phyloP scores from a whole-genome alignment of 2,113 vertebrate genomes.

The Picathartes gymnocephalus region DNA sequence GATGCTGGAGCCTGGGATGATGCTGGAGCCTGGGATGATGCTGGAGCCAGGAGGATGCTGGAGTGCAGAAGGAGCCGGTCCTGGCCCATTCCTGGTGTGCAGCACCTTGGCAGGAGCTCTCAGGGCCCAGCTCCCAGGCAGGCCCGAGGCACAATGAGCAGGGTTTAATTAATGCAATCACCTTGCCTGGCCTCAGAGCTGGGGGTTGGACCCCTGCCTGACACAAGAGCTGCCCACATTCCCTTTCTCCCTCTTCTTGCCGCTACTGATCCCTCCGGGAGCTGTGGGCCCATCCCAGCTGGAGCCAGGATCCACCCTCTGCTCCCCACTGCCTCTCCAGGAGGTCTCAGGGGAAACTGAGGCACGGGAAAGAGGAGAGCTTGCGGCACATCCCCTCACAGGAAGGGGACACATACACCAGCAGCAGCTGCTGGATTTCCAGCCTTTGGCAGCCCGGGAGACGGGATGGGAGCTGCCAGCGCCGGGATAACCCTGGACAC shows the following conservation, averaged over 20 bases:
- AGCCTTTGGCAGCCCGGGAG: not conserved
- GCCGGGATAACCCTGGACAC: not conserved
- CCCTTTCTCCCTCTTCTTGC: not conserved
- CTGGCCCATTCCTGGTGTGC: not conserved
- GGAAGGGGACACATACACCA: not conserved
- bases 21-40: not conserved
- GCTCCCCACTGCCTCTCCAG: not conserved
- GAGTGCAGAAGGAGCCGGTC: not conserved
- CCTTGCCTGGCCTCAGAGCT: not conserved
- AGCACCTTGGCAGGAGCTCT: not conserved
- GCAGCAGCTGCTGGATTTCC: not conserved
- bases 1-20: accelerated
- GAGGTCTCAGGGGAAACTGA: not conserved
- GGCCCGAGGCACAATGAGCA: not conserved
- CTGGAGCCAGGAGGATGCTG: not conserved
- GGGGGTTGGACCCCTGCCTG: not conserved
- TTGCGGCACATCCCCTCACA: accelerated
- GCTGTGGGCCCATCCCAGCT: not conserved
- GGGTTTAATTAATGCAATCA: not conserved
- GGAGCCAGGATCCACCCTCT: not conserved
- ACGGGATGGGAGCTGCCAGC: accelerated
- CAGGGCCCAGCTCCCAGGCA: too few relatives aligned
- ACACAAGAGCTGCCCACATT: accelerated
- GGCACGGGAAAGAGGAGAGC: not conserved
- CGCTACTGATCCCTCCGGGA: not conserved